Evolutionary conservation across 2,888 invertebrate species (phyloP), one percentile per base, ranked within the genome.

Genomic region (Nyleta sp.): DNA sequence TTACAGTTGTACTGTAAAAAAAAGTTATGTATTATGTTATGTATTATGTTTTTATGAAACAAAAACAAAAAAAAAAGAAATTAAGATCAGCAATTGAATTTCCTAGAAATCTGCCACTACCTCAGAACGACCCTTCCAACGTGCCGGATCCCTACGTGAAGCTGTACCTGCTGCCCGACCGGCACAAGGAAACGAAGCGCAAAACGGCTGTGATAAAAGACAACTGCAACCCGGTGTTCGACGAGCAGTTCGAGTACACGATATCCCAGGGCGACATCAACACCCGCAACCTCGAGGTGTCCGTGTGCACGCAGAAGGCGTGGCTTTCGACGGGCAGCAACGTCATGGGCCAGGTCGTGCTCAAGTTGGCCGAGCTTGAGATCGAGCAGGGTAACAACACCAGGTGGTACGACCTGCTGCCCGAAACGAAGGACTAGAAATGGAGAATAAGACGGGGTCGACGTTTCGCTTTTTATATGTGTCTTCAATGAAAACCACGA

Each of bases 121-220:
- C 96, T 0, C 91, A 94, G 44, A 95, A 95, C 85, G 96, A 97
- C 89, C 95, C 95, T 0, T 93, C 93, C 79, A 96, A 95, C 88
- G 94, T 97, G 85, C 97, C 97, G 1, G 97, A 97, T 91, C 96
- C 97, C 0, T 97, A 97, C 88, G 97, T 97, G 0, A 97, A 97
- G 89, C 90, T 97, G 24, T 97, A 97, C 89, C 92, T 97, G 80
- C 91, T 97, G 75, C 97, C 97, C 0, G 96, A 96, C 65, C 94
- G 96, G 65, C 93, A 95, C 50, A 96, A 96, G 91, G 96, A 97
- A 81, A 95, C 96, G 0, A 97, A 97, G 91, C 94, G 97, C 46
- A 97, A 97, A 91, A 97, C 97, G 11, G 93, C 93, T 82, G 95
- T 96, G 11, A 92, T 96, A 77, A 97, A 97, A 89, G 97, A 98